Base-by-base conservation (phyloP, 2,113 vertebrate species). In the Melanerpes formicivorus region DNA sequence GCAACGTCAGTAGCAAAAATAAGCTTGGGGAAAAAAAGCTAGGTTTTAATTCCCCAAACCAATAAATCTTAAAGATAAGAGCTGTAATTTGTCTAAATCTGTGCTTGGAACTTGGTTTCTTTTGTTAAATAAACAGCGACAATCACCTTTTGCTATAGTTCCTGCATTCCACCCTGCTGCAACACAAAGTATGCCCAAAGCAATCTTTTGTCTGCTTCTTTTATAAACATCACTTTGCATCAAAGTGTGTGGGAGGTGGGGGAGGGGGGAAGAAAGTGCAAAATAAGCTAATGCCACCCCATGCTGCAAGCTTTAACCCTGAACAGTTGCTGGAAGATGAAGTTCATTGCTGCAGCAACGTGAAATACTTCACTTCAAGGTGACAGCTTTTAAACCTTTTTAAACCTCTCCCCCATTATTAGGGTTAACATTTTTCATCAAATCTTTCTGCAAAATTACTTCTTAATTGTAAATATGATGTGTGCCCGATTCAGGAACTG, bases 121-220 rank as follows among this genome's bases (percentile, higher is more conserved):
- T 74, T 84, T 60, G 56, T 85, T 89, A 92, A 88, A 70, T n/a
- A 85, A 94, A 83, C 62, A 77, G 29, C 25, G 92, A 16, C 29
- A 82, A 59, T n/a, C 65, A 77, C 64, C 22, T 85, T 85, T 87
- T 26, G 21, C 37, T 85, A 17, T 23, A 69, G 34, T 71, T 87
- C 78, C 29, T 83, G 46, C 6, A 21, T 4, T 42, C 54, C 65
- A 67, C 75, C 72, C 87, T 70, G 25, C 15, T 84, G 10, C 63
- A 79, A 81, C 40, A 73, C 22, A 40, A 91, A 65, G 56, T 55
- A 63, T 88, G 55, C 81, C 88, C 64, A 71, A 62, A 80, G 30
- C 15, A 84, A 67, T 77, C 65, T 85, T 90, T 82, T 73, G 48
- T 79, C 75, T 90, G 17, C 14, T 75, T 77, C n/a, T 71, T 94